Evolutionary conservation across 1,140 invertebrate species (phyloP).

Genomic region (Diachasmimorpha longicaudata): DNA sequence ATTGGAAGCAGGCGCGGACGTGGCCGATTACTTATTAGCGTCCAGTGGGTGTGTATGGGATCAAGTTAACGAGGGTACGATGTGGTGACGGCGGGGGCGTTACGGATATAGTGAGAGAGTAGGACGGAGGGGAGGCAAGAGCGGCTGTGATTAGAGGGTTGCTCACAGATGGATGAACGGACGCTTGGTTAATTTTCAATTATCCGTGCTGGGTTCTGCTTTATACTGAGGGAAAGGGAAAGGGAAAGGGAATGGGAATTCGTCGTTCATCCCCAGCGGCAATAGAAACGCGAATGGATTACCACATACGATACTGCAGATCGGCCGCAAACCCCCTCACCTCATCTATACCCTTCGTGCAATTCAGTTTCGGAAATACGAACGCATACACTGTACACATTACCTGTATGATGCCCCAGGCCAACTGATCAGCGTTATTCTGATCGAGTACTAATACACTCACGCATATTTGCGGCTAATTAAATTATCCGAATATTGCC

Average conservation of each 20-base stretch:
- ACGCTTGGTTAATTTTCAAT: constrained; percentile 57
- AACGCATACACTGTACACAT: background rate
- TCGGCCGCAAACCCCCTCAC: constrained; percentile 21
- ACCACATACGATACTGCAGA: constrained; percentile 20
- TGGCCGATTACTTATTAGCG: constrained; percentile 33
- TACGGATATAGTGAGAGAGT: background rate
- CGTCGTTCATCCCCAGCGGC: constrained; percentile 27
- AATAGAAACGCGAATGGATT: constrained; percentile 25
- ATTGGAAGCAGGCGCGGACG: background rate
- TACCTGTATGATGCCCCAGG: constrained; percentile 11
- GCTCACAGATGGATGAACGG: constrained; percentile 42
- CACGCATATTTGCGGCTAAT: constrained; percentile 31
- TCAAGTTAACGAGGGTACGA: constrained; percentile 26
- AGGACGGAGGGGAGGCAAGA: background rate
- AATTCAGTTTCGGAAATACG: background rate
- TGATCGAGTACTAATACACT: constrained; percentile 34
- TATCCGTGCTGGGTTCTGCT: constrained; percentile 35
- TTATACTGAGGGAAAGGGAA: constrained; percentile 29
- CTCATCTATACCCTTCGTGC: background rate
- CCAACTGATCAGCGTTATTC: constrained; percentile 26
- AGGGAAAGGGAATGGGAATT: constrained; percentile 34
- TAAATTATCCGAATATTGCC: constrained; percentile 15
- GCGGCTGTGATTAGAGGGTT: constrained; percentile 42
- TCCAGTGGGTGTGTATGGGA: constrained; percentile 21
- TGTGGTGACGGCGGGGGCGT: background rate